phyloP scores from a whole-genome alignment of 1,140 invertebrate genomes.

The Dysdera silvatica region DNA sequence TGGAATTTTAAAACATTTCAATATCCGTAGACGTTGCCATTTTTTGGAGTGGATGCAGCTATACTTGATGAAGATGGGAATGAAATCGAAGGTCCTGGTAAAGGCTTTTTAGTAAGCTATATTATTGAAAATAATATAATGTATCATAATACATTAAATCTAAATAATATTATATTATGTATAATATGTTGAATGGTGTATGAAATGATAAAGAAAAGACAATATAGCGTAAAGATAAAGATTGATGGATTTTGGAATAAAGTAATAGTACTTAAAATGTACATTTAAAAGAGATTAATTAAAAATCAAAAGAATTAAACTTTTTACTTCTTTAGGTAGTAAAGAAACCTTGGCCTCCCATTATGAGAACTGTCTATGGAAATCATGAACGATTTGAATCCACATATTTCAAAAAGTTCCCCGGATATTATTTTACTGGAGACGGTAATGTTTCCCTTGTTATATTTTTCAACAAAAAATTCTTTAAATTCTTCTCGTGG shows the following conservation, averaged over 20 bases:
- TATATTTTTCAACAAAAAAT: no score
- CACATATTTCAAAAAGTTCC: slow-evolving; percentile 92
- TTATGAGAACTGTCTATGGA: slow-evolving; percentile 87
- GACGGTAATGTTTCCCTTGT: slow-evolving; percentile 60
- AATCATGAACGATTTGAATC: slow-evolving; percentile 87
- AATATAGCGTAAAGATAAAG: no score
- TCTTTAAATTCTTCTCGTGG: no score
- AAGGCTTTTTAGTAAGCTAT: slow-evolving; percentile 75
- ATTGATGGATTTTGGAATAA: no score
- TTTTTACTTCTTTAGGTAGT: slow-evolving; percentile 4
- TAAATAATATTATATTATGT: no score
- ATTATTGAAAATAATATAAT: no score
- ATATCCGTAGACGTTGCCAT: slow-evolving; percentile 73
- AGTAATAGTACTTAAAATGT: no score
- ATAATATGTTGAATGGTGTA: no score
- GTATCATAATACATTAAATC: no score
- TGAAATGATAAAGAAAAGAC: no score
- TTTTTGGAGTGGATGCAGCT: slow-evolving; percentile 87
- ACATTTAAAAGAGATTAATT: no score
- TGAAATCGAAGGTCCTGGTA: slow-evolving; percentile 75
- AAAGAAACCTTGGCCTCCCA: slow-evolving; percentile 79
- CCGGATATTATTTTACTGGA: slow-evolving; percentile 93
- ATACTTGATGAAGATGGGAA: slow-evolving; percentile 80
- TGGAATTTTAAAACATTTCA: neutral
- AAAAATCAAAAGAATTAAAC: no score